These are phyloP conservation scores for Cerastis rubricosa DNA, from an alignment of 2,888 invertebrate species.

Conservation along the genomic window DNA sequence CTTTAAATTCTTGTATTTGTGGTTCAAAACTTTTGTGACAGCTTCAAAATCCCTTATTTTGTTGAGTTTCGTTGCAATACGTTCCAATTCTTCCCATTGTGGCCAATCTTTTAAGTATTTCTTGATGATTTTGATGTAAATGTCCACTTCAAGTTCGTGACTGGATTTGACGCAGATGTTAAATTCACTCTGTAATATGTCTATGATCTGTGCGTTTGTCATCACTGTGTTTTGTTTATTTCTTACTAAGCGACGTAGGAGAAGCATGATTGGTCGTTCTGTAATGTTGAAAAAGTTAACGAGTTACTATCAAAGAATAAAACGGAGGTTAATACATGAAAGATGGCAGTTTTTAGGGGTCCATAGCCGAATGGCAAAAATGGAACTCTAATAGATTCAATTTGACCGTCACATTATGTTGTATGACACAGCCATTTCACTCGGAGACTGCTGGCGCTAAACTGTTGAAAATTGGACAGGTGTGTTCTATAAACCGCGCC, in stretches of 20 bases:
- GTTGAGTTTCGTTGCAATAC: slow-evolving; percentile 67
- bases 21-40: slow-evolving; percentile 71
- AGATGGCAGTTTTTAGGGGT: neutral
- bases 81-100: slow-evolving; percentile 82
- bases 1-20: slow-evolving; percentile 77
- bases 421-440: neutral
- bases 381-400: neutral
- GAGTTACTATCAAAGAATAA: neutral
- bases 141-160: slow-evolving; percentile 79
- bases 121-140: slow-evolving; percentile 82
- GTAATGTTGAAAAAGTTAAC: slow-evolving; percentile 58
- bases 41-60: slow-evolving; percentile 66
- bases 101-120: slow-evolving; percentile 85
- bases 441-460: neutral
- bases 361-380: neutral
- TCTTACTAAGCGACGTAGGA: slow-evolving; percentile 78
- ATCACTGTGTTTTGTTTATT: slow-evolving; percentile 81
- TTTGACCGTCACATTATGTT: neutral
- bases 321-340: neutral
- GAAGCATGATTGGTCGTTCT: slow-evolving; percentile 81
- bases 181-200: slow-evolving; percentile 80
- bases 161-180: slow-evolving; percentile 70
- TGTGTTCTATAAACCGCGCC: neutral
- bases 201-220: slow-evolving; percentile 80
- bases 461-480: neutral